Percentiles rank a stretch among this genome's conserved stretches.
Evolutionary conservation across 2,888 invertebrate genomes (phyloP).

Genomic region (Pelosia muscerda): DNA sequence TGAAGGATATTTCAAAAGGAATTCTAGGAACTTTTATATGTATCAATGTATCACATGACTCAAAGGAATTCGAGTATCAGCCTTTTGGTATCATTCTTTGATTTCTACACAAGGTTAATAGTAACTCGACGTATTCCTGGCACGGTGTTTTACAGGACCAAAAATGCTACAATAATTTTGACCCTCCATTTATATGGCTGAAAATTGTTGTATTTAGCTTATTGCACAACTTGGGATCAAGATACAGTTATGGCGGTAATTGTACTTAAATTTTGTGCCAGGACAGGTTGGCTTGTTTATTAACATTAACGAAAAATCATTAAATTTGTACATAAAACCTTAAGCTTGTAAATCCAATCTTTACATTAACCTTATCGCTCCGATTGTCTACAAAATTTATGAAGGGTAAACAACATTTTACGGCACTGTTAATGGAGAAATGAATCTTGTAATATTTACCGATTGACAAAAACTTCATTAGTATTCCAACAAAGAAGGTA

Average conservation of each 20-base stretch:
- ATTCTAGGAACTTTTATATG: background rate
- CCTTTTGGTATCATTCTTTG: background rate
- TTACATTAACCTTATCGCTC: conserved; percentile 20
- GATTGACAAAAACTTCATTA: conserved; percentile 15
- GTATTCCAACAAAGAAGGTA: conserved; percentile 7
- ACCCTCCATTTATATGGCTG: no score
- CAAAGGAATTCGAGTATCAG: background rate
- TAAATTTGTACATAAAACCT: conserved; percentile 5
- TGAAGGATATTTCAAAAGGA: conserved; percentile 13
- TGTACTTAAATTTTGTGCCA: background rate
- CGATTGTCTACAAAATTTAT: conserved; percentile 27
- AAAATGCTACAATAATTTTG: no score
- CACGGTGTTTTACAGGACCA: no score
- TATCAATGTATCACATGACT: background rate
- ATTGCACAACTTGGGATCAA: no score
- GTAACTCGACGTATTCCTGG: no score
- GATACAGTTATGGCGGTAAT: background rate
- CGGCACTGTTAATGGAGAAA: conserved; percentile 7
- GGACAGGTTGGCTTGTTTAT: background rate
- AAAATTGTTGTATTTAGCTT: no score
- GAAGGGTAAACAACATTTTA: conserved; percentile 16
- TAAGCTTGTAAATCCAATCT: conserved; percentile 16
- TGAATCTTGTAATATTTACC: conserved; percentile 15
- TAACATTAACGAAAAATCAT: background rate
- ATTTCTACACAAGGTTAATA: no score